Evolutionary conservation across 2,797 vertebrate genomes (phyloP).

Genomic region (Eupleurogrammus muticus): DNA sequence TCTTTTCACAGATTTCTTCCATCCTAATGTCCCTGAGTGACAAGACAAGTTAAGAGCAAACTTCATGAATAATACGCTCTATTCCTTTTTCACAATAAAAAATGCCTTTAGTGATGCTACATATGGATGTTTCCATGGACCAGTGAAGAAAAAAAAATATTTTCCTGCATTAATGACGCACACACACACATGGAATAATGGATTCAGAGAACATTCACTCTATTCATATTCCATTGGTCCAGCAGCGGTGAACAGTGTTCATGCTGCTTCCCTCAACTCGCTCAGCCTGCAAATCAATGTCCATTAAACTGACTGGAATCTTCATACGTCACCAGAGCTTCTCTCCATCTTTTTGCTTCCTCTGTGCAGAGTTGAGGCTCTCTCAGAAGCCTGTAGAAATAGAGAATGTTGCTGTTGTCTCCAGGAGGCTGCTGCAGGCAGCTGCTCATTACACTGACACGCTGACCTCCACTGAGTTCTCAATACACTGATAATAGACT

Average conservation of each 20-base stretch:
- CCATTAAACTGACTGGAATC: conserved; percentile 67
- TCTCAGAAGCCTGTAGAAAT: conserved; percentile 25
- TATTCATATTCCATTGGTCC: conserved; percentile 71
- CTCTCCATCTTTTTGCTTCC: conserved; percentile 59
- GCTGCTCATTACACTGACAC: conserved; percentile 64
- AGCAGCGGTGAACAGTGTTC: conserved; percentile 50
- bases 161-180: conserved; percentile 52
- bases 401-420: conserved; percentile 16
- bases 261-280: conserved; percentile 53
- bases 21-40: conserved; percentile 11
- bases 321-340: conserved; percentile 60
- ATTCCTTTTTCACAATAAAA: conserved; percentile 18
- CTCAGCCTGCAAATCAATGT: conserved; percentile 75
- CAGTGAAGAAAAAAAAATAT: conserved; percentile 46
- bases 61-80: conserved; percentile 6
- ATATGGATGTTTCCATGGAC: conserved; percentile 33
- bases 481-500: conserved; percentile 56
- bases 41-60: conserved; percentile 15
- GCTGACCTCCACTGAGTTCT: conserved; percentile 61
- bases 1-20: neutral
- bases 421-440: conserved; percentile 59
- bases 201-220: conserved; percentile 51
- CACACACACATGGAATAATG: conserved; percentile 63
- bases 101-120: conserved; percentile 35
- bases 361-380: conserved; percentile 35